Percentiles rank a stretch among this genome's conserved stretches.
phyloP scores from a whole-genome alignment of 2,113 vertebrate species.

The Brachypteracias leptosomus region DNA sequence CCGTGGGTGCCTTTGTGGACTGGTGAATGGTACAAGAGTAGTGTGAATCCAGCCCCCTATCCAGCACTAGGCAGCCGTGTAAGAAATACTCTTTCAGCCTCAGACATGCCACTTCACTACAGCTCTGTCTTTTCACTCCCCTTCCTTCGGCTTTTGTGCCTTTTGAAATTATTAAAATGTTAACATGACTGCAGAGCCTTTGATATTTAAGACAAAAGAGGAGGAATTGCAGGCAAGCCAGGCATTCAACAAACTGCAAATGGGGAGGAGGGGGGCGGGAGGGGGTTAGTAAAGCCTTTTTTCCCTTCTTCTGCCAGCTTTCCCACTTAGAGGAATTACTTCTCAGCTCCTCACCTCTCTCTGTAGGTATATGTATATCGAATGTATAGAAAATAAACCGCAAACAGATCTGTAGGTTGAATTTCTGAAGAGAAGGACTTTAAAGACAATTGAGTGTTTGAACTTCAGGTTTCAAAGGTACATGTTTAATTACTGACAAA shows the following conservation, averaged over 20 bases:
- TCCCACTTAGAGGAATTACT: slow-evolving; percentile 72
- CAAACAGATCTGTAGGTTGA: background rate
- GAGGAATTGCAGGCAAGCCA: slow-evolving; percentile 82
- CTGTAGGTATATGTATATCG: background rate
- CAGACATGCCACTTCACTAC: slow-evolving; percentile 82
- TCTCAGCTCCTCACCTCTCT: slow-evolving; percentile 58
- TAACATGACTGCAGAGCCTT: slow-evolving; percentile 91
- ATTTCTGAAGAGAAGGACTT: background rate
- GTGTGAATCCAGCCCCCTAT: slow-evolving; percentile 75
- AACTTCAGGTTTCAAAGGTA: slow-evolving; percentile 68
- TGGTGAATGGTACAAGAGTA: slow-evolving; percentile 80
- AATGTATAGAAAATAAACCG: slow-evolving; percentile 5
- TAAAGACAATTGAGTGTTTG: slow-evolving; percentile 57
- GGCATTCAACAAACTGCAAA: slow-evolving; percentile 84
- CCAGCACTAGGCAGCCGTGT: slow-evolving; percentile 72
- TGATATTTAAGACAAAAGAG: slow-evolving; percentile 99
- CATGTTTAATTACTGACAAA: slow-evolving; percentile 74
- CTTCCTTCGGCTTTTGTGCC: slow-evolving; percentile 80
- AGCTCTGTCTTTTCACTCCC: slow-evolving; percentile 78
- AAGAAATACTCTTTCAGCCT: slow-evolving; percentile 79
- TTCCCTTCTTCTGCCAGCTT: slow-evolving; percentile 73
- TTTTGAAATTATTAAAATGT: slow-evolving; percentile 97
- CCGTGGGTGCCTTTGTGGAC: slow-evolving; percentile 78
- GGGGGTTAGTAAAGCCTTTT: slow-evolving; percentile 73
- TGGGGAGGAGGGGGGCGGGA: slow-evolving; percentile 58